Evolutionary conservation across 1,140 invertebrate genomes (phyloP).

Genomic region (Brachionus paranguensis): DNA sequence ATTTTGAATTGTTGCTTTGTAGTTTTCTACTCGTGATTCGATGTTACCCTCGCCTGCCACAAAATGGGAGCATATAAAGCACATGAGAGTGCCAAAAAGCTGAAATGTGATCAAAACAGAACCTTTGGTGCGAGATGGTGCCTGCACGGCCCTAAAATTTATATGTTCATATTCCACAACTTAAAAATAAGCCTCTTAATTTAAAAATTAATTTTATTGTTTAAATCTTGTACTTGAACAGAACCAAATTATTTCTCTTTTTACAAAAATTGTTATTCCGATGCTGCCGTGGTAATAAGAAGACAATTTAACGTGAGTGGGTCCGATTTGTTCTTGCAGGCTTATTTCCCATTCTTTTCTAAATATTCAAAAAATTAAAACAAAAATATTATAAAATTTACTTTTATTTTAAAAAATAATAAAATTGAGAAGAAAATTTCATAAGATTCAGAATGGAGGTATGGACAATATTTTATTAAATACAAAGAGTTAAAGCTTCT

Average conservation of each 20-base stretch:
- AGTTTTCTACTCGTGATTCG: slow-evolving; percentile 76
- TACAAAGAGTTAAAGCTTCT: too few relatives aligned
- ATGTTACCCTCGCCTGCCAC: slow-evolving; percentile 61
- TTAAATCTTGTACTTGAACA: slow-evolving; percentile 61
- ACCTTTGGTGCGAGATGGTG: slow-evolving; percentile 77
- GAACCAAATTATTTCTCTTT: slow-evolving; percentile 86
- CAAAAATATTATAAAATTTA: too few relatives aligned
- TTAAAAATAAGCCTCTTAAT: slow-evolving; percentile 45
- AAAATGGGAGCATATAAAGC: slow-evolving; percentile 86
- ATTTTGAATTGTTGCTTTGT: slow-evolving; percentile 74
- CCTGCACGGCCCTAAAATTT: slow-evolving; percentile 74
- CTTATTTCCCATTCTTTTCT: slow-evolving; percentile 81
- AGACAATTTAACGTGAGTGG: slow-evolving; percentile 77
- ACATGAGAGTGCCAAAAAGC: slow-evolving; percentile 82
- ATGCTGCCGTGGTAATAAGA: slow-evolving; percentile 74
- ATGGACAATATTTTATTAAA: too few relatives aligned
- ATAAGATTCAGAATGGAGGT: too few relatives aligned
- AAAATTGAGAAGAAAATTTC: too few relatives aligned
- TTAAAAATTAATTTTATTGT: not conserved
- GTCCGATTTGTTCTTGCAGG: slow-evolving; percentile 81
- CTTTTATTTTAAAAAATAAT: too few relatives aligned
- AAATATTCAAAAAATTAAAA: slow-evolving; percentile 45
- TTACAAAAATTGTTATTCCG: slow-evolving; percentile 75
- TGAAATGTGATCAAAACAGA: slow-evolving; percentile 79
- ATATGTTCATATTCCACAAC: slow-evolving; percentile 77